Conservation (phyloP, 2,888 invertebrate species). For the Gastrophysa polygoni region DNA sequence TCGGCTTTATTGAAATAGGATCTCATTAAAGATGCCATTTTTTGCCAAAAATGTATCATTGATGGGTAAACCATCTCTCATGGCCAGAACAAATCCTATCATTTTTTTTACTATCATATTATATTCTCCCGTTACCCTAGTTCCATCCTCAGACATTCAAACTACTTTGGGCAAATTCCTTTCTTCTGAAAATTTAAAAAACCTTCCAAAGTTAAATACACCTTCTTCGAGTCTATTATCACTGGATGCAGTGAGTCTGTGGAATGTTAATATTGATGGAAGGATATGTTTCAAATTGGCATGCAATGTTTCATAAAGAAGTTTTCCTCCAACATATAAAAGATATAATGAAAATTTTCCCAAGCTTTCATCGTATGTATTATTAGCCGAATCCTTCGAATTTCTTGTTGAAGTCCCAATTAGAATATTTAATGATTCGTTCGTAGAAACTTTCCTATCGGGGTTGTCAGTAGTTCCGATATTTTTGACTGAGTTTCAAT, state of each 20-base stretch:
- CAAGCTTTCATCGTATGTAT: not conserved
- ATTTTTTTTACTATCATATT: constrained; percentile 36
- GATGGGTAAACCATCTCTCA: constrained; percentile 32
- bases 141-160: constrained; percentile 39
- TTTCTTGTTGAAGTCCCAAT: constrained; percentile 4
- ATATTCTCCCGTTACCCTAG: constrained; percentile 35
- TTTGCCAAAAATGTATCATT: constrained; percentile 30
- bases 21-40: constrained; percentile 33
- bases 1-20: constrained; percentile 23
- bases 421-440: not conserved
- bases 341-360: constrained; percentile 33
- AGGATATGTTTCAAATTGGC: constrained; percentile 26
- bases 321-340: constrained; percentile 31
- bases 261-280: constrained; percentile 29
- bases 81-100: constrained; percentile 38
- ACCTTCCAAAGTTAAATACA: constrained; percentile 24
- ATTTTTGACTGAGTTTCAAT: not conserved
- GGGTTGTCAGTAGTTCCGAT: not conserved
- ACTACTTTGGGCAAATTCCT: constrained; percentile 31
- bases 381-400: not conserved
- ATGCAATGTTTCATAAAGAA: constrained; percentile 31
- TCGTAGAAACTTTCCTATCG: not conserved
- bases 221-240: constrained; percentile 22
- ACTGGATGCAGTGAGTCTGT: constrained; percentile 19
- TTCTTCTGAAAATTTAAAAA: constrained; percentile 19